These are phyloP conservation scores for Acanthurus leucopareius DNA, from an alignment of 2,797 vertebrate species.

Conservation along the genomic window DNA sequence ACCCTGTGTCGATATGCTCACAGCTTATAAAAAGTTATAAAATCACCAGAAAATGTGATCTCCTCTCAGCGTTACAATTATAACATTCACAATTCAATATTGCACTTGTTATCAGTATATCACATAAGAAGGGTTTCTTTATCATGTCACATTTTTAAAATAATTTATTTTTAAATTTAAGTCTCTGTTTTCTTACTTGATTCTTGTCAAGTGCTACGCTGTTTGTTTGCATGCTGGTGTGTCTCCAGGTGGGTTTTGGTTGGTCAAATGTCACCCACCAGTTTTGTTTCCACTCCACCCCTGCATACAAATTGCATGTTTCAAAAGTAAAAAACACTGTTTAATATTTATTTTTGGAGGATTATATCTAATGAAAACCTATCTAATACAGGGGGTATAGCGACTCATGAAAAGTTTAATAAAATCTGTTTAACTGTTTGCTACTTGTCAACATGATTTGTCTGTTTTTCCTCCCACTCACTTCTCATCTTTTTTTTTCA, in stretches of 20 bases:
- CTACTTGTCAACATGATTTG: background rate
- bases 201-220: background rate
- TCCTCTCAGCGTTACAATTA: no score
- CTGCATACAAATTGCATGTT: background rate
- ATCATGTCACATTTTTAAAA: background rate
- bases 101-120: background rate
- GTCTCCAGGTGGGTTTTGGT: background rate
- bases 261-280: background rate
- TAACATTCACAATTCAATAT: background rate
- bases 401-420: background rate
- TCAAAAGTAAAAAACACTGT: background rate
- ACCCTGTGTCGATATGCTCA: background rate
- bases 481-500: slow-evolving; percentile 18
- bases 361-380: background rate
- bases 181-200: background rate
- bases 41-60: background rate
- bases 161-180: background rate
- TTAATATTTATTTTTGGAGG: background rate
- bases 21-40: background rate
- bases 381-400: background rate
- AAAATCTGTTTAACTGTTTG: background rate
- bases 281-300: background rate
- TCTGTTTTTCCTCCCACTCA: background rate
- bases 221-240: background rate
- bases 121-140: background rate